phyloP scores from a whole-genome alignment of 2,888 invertebrate species.

The Lymantria dispar region DNA sequence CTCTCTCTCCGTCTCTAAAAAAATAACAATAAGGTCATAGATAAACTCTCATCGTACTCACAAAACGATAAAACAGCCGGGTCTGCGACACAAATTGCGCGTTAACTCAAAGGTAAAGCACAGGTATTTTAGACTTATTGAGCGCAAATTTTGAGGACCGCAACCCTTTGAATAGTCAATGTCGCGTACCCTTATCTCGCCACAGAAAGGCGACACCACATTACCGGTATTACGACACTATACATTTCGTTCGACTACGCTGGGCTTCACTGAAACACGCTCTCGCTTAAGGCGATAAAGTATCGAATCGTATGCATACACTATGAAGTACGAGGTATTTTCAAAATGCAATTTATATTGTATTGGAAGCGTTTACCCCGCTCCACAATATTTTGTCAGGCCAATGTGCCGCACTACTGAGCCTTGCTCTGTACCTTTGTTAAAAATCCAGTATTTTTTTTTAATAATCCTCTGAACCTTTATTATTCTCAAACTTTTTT shows the following conservation, averaged over 20 bases:
- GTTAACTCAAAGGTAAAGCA: constrained; percentile 55
- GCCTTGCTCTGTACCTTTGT: constrained; percentile 39
- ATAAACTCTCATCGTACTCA: constrained; percentile 31
- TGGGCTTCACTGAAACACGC: constrained; percentile 45
- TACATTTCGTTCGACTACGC: constrained; percentile 32
- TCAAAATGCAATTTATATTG: constrained; percentile 82
- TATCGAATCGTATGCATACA: constrained; percentile 57
- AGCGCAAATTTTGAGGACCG: constrained; percentile 81
- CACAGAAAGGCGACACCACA: constrained; percentile 81
- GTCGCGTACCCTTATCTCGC: constrained; percentile 82
- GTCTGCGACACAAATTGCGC: constrained; percentile 44
- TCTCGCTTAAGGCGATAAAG: constrained; percentile 55
- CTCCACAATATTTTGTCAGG: constrained; percentile 71
- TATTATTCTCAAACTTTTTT: too few species aligned
- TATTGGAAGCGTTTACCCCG: constrained; percentile 75
- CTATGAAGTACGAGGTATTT: constrained; percentile 68
- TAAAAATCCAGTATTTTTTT: too few species aligned
- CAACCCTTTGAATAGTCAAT: constrained; percentile 83
- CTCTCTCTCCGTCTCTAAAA: too few species aligned
- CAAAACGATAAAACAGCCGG: constrained; percentile 37
- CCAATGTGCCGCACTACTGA: constrained; percentile 64
- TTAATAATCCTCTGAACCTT: too few species aligned
- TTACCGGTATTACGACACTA: constrained; percentile 78
- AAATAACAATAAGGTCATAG: constrained; percentile 22
- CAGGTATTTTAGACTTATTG: constrained; percentile 77